Conservation (phyloP, 2,113 vertebrate species). For the Percopsis transmontana region DNA sequence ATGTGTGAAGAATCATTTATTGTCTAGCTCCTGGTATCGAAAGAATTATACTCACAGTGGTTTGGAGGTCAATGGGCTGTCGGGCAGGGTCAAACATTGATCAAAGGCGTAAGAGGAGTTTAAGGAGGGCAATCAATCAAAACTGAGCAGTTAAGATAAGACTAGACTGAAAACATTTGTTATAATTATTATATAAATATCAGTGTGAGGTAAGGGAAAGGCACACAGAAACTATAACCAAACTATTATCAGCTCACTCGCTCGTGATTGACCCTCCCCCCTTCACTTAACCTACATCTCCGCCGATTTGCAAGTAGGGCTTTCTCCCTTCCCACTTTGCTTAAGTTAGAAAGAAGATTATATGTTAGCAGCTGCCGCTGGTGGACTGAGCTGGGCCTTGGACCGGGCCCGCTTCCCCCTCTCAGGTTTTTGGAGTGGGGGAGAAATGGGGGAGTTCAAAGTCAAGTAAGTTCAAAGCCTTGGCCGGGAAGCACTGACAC, state of each 20-base stretch:
- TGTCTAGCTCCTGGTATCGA: slow-evolving; percentile 18
- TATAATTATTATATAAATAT: too few relatives aligned
- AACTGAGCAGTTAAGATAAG: too few relatives aligned
- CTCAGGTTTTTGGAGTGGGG: slow-evolving; percentile 50
- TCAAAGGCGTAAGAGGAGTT: too few relatives aligned
- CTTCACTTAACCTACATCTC: slow-evolving; percentile 34
- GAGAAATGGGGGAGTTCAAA: slow-evolving; percentile 75
- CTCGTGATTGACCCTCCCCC: not conserved
- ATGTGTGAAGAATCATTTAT: slow-evolving; percentile 45
- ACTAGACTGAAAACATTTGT: too few relatives aligned
- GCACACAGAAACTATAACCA: not conserved
- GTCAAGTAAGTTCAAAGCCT: slow-evolving; percentile 76
- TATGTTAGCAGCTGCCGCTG: slow-evolving; percentile 39
- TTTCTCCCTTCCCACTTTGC: slow-evolving; percentile 24
- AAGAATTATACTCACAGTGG: slow-evolving; percentile 13
- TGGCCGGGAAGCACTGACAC: slow-evolving; percentile 66
- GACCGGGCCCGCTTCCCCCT: slow-evolving; percentile 46
- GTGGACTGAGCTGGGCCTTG: slow-evolving; percentile 43
- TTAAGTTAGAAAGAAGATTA: slow-evolving; percentile 48
- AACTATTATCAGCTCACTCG: too few relatives aligned
- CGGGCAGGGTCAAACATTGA: too few relatives aligned
- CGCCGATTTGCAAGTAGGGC: slow-evolving; percentile 32
- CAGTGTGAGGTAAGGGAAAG: not conserved
- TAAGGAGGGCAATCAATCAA: too few relatives aligned
- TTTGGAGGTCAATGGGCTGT: slow-evolving; percentile 1